Percentiles rank a stretch among this genome's conserved stretches.
Evolutionary conservation across 2,797 vertebrate species (phyloP).

Genomic region (Myotis myotis): DNA sequence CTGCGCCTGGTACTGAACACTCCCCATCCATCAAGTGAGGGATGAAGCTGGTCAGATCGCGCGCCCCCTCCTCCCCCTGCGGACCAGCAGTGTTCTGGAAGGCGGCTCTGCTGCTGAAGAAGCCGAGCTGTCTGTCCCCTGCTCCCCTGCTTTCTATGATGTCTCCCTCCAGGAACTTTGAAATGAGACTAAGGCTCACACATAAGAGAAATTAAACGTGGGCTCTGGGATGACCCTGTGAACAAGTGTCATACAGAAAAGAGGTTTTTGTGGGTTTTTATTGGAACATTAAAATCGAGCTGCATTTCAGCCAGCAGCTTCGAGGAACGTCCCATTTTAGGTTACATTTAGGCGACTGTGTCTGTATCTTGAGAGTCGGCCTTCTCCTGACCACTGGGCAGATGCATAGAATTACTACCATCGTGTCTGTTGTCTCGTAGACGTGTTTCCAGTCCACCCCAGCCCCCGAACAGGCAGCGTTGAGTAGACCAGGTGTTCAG

Average conservation of each 20-base stretch:
- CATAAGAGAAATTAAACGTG: background rate
- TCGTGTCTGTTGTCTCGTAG: accelerated
- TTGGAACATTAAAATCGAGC: background rate
- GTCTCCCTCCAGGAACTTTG: background rate
- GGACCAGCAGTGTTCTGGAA: background rate
- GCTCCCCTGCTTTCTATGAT: background rate
- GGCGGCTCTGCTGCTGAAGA: background rate
- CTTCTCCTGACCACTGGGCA: background rate
- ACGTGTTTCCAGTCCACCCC: background rate
- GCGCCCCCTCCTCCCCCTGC: background rate
- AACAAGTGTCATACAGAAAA: background rate
- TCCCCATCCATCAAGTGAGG: background rate
- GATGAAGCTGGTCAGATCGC: background rate
- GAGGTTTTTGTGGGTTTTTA: background rate
- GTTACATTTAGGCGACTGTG: background rate
- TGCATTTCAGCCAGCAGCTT: background rate
- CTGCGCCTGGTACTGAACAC: background rate
- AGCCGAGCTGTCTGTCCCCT: background rate
- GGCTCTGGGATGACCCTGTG: background rate
- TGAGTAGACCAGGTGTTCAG: background rate
- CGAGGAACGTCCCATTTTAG: background rate
- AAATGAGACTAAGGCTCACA: background rate
- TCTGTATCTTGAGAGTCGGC: too few relatives aligned
- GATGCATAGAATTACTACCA: background rate
- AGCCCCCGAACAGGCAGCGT: background rate